Percentiles rank a stretch among this genome's conserved stretches.
Conservation (phyloP, 2,797 vertebrate species). For the Psittacula echo region DNA sequence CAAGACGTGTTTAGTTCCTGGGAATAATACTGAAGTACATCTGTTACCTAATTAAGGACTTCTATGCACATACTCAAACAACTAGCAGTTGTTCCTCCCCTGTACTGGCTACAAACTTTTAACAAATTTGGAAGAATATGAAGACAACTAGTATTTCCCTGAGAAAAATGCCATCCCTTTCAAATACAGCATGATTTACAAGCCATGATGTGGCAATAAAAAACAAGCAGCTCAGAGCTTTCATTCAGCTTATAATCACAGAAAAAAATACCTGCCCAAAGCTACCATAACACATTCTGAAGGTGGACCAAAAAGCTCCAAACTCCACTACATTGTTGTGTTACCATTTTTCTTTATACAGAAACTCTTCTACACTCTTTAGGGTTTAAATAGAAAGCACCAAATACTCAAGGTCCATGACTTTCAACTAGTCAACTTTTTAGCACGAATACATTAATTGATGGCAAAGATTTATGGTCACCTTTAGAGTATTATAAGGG, state of each 20-base stretch:
- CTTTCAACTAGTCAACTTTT: neutral
- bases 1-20: neutral
- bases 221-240: neutral
- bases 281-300: neutral
- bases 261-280: neutral
- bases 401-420: neutral
- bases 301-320: neutral
- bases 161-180: neutral
- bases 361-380: neutral
- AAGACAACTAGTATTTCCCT: neutral
- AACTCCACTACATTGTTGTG: neutral
- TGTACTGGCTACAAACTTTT: neutral
- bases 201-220: neutral
- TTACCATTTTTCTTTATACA: neutral
- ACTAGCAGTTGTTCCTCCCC: neutral
- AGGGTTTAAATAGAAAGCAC: neutral
- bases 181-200: neutral
- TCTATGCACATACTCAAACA: neutral
- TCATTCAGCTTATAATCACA: neutral
- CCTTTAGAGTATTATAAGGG: neutral
- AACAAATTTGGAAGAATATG: neutral
- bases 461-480: neutral
- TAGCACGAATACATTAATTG: neutral
- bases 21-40: neutral
- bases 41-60: slow-evolving; percentile 9